Conservation (phyloP, 2,888 invertebrate species). For the Heliothis peltigera region DNA sequence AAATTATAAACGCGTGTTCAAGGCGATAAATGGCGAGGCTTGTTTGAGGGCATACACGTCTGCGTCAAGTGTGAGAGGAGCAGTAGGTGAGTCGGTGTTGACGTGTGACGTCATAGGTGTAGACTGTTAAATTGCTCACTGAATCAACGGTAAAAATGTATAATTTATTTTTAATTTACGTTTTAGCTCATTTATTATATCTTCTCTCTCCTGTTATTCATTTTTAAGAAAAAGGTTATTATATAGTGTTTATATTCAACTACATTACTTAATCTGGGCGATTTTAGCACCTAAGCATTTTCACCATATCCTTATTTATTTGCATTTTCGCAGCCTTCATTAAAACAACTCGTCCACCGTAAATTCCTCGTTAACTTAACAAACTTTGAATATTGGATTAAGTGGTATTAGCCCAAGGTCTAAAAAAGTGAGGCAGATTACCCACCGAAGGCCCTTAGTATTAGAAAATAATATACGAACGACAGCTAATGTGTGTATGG, state of each 20-base stretch:
- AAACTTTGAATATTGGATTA: not conserved
- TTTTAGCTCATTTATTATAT: too few species aligned
- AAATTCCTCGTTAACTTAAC: not conserved
- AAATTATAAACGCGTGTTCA: conserved; percentile 11
- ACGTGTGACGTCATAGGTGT: not conserved
- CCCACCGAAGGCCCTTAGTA: not conserved
- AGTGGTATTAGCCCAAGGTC: not conserved
- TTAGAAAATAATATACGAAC: not conserved
- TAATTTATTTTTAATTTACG: too few species aligned
- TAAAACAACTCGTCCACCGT: not conserved
- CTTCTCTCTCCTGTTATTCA: too few species aligned
- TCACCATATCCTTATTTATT: not conserved
- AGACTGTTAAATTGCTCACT: not conserved
- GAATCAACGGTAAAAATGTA: not conserved
- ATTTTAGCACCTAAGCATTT: too few species aligned
- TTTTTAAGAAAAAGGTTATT: too few species aligned
- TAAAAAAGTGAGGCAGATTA: not conserved
- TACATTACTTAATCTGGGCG: too few species aligned
- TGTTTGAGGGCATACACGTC: not conserved
- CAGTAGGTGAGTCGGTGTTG: not conserved
- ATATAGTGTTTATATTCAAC: too few species aligned
- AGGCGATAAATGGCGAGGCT: not conserved
- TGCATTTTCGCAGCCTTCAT: not conserved
- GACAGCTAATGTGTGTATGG: not conserved
- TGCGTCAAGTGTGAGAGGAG: not conserved